These are phyloP conservation scores for Sinotaia quadrata DNA, from an alignment of 2,888 invertebrate species.

Conservation along the genomic window DNA sequence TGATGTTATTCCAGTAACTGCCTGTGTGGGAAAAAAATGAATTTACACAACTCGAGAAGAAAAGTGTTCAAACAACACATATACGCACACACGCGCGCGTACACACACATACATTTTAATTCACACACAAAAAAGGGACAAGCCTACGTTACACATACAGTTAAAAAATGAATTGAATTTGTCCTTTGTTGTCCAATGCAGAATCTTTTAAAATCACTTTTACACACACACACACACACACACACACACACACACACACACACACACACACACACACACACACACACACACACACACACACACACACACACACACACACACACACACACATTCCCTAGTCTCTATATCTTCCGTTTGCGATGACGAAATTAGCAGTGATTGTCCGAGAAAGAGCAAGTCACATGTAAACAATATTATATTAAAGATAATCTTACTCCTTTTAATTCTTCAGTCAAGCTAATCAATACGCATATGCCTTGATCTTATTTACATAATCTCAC, in stretches of 20 bases:
- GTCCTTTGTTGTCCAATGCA: no score
- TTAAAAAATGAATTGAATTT: no score
- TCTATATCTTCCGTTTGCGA: not conserved
- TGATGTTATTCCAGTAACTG: no score
- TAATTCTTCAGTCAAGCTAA: no score
- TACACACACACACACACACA: not conserved
- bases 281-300: not conserved
- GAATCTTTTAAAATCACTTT: not conserved
- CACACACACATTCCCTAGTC: not conserved
- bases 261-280: not conserved
- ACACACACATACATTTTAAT: not conserved
- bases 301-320: not conserved
- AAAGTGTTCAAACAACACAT: not conserved
- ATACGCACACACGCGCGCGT: not conserved
- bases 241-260: constrained; percentile 4
- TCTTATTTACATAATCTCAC: no score
- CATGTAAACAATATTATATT: no score
- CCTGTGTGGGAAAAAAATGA: not conserved
- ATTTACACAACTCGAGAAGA: not conserved
- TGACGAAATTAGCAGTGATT: no score
- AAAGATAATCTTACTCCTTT: no score
- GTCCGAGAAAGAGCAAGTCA: no score
- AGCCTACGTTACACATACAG: no score
- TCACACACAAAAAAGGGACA: not conserved
- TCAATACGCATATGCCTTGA: no score